Conservation (phyloP, 2,113 vertebrate genomes). For the Bubo blakistoni region DNA sequence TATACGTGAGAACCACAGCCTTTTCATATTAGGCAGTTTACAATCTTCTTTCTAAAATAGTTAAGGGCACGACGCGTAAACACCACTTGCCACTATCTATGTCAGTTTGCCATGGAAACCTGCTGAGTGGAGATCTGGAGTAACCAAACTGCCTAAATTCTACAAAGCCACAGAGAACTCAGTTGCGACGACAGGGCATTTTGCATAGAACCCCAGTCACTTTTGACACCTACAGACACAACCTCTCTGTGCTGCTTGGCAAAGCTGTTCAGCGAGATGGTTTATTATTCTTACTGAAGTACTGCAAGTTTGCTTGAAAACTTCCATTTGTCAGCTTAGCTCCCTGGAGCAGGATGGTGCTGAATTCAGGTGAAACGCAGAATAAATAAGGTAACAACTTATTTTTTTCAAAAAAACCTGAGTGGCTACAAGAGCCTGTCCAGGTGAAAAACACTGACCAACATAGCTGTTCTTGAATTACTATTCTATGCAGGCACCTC, state of each 20-base stretch:
- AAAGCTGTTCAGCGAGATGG: constrained; percentile 15
- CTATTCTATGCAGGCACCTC: background rate
- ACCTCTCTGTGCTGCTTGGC: background rate
- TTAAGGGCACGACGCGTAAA: background rate
- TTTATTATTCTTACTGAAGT: constrained; percentile 1
- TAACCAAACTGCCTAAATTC: constrained; percentile 2
- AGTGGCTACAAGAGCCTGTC: background rate
- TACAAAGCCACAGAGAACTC: background rate
- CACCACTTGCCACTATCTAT: background rate
- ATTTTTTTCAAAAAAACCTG: background rate
- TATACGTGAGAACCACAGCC: background rate
- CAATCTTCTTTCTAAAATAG: background rate
- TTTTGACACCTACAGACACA: constrained; percentile 13
- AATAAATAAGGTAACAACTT: background rate
- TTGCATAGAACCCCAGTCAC: constrained; percentile 17
- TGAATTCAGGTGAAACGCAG: background rate
- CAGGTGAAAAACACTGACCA: background rate
- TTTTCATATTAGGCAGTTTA: background rate
- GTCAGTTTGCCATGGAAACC: constrained; percentile 19
- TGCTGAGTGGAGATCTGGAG: background rate
- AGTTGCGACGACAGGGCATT: background rate
- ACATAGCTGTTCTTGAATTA: background rate
- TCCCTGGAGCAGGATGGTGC: background rate
- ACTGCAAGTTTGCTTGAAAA: constrained; percentile 6
- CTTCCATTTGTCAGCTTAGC: constrained; percentile 17